Conservation (phyloP, 2,797 vertebrate genomes). For the Gambelia wislizenii region DNA sequence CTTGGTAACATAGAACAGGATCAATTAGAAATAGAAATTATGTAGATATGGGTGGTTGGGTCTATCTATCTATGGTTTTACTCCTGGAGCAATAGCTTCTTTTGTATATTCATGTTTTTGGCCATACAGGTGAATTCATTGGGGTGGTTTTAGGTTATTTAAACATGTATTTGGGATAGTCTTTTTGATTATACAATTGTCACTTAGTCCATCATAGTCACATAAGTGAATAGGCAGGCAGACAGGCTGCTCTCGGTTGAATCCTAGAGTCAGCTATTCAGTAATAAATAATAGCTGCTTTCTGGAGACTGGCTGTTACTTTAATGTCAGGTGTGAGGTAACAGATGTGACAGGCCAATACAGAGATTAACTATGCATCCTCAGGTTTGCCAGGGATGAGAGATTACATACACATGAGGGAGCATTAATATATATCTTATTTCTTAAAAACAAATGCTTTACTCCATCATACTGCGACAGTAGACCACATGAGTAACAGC, state of each 20-base stretch:
- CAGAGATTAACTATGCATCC: slow-evolving; percentile 37
- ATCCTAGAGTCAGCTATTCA: slow-evolving; percentile 28
- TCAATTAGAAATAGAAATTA: background rate
- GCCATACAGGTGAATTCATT: background rate
- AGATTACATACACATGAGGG: background rate
- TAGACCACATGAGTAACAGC: background rate
- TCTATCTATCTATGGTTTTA: slow-evolving; percentile 5
- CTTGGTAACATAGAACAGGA: background rate
- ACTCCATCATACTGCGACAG: background rate
- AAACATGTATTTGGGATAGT: background rate
- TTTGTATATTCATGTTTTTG: background rate
- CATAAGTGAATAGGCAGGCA: background rate
- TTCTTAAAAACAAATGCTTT: background rate
- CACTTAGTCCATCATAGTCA: background rate
- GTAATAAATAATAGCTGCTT: slow-evolving; percentile 49
- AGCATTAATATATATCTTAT: background rate
- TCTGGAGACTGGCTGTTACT: slow-evolving; percentile 13
- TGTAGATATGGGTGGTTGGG: background rate
- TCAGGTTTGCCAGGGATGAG: slow-evolving; percentile 26
- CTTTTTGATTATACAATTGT: slow-evolving; percentile 25
- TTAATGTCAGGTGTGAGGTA: slow-evolving; percentile 41
- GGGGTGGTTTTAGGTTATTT: slow-evolving; percentile 35
- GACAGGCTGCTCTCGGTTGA: background rate
- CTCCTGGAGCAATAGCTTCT: slow-evolving; percentile 32
- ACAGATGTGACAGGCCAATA: slow-evolving; percentile 41